A percentile compares a stretch with the other conserved stretches of the same genome.
Conservation (phyloP, 1,140 invertebrate species). For the Pentalonia nigronervosa region DNA sequence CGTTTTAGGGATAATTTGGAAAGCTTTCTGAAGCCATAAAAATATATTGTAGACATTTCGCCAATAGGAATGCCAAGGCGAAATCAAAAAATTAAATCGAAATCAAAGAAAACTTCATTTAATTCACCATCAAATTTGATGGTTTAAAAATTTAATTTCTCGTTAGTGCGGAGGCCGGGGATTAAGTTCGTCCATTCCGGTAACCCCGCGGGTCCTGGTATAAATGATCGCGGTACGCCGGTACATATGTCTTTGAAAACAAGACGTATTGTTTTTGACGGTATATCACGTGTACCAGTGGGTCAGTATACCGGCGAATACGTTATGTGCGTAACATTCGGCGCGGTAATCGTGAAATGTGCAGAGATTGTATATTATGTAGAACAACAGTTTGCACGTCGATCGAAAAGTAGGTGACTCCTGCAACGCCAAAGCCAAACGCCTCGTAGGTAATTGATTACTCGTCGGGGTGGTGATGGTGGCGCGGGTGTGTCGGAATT, state of each 20-base stretch:
- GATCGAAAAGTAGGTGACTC: constrained; percentile 2
- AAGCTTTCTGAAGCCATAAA: background rate
- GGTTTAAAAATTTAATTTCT: too few species aligned
- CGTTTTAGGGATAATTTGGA: background rate
- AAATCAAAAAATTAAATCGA: background rate
- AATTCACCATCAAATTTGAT: too few species aligned
- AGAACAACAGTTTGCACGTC: background rate
- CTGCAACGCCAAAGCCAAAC: background rate
- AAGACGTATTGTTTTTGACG: background rate
- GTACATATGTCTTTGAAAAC: background rate
- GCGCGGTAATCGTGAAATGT: background rate
- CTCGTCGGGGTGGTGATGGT: background rate
- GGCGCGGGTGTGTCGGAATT: background rate
- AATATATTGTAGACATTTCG: background rate
- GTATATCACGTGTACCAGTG: background rate
- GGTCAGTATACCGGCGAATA: too few species aligned
- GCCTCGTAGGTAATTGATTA: background rate
- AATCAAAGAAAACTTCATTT: too few species aligned
- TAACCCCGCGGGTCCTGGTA: background rate
- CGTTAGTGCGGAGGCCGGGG: background rate
- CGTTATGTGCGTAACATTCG: too few species aligned
- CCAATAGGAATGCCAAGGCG: background rate
- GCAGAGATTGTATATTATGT: background rate
- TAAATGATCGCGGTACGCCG: background rate
- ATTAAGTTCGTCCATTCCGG: background rate